phyloP scores from a whole-genome alignment of 2,797 vertebrate species.

The Phataginus tricuspis region DNA sequence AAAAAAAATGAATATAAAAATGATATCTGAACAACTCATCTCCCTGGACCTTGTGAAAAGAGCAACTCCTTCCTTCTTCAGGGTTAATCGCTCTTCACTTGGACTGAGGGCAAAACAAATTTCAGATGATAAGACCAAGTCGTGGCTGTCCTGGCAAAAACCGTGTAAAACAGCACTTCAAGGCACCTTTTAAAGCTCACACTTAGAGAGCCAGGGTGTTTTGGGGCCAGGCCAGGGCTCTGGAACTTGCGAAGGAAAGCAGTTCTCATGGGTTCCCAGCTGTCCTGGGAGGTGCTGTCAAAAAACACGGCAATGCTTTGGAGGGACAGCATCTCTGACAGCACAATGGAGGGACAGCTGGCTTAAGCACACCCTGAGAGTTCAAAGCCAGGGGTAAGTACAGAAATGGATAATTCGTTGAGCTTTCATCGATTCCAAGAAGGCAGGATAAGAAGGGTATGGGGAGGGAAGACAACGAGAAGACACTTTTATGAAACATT shows the following conservation, averaged over 20 bases:
- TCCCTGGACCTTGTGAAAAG: neutral
- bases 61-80: neutral
- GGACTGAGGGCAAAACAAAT: neutral
- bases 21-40: neutral
- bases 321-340: neutral
- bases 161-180: neutral
- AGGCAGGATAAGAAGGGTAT: neutral
- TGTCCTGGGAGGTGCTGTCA: neutral
- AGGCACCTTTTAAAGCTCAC: neutral
- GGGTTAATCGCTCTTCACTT: neutral
- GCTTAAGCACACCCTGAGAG: neutral
- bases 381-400: neutral
- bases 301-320: neutral
- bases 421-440: neutral
- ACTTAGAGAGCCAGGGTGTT: neutral
- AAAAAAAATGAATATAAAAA: neutral
- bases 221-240: neutral
- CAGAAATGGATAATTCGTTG: neutral
- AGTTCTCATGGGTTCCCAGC: neutral
- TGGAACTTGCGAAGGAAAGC: neutral
- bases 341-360: fast-evolving
- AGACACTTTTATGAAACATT: neutral
- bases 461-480: neutral
- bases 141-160: neutral
- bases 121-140: neutral